Base-by-base conservation (phyloP, 2,797 vertebrate species). In the Ceryle rudis region DNA sequence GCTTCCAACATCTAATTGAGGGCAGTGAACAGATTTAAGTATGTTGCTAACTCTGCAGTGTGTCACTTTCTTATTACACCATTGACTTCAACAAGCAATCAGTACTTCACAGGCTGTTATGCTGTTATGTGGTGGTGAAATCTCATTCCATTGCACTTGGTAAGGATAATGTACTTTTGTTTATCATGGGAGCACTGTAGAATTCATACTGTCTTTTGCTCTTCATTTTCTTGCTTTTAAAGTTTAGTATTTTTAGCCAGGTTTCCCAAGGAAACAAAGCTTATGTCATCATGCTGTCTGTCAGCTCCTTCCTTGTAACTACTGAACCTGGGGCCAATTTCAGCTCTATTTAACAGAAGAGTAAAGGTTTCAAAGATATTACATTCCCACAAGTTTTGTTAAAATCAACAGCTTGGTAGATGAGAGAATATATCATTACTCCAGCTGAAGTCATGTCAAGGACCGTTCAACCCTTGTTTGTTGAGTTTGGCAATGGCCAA, bases 151-250 rank as follows among this genome's bases (percentile, higher is more conserved):
- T 80, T 88, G 65, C 44, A 44, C 57, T 73, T 87, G 67, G 67
- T 64, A 89, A 93, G 44, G 47, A 82, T 86, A 88, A 90, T 23
- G 16, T 64, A 10, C 37, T 90, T 90, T 81, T 89, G 37, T 91
- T 90, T 67, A 52, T 90, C 75, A 31, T 78, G 78, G 65, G 57
- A 92, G 46, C 61, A 66, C 35, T 79, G 28, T 52, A 90, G 85
- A 82, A 66, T 89, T 96, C 92, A 90, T 81, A 23, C 60, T 83
- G 42, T 73, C 58, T 90, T 96, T 74, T 90, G 22, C 37, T 65
- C 54, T 86, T 93, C 9, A n/a, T 86, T 94, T 95, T 89, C 73
- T 74, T 89, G 33, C 61, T 95, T 95, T 95, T 92, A 95, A 94
- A 44, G 39, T 80, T 75, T 77, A 57, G 7, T 86, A 81, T 87